These are phyloP conservation scores for Oryzias melastigma DNA, from an alignment of 2,113 vertebrate genomes.

Conservation along the genomic window DNA sequence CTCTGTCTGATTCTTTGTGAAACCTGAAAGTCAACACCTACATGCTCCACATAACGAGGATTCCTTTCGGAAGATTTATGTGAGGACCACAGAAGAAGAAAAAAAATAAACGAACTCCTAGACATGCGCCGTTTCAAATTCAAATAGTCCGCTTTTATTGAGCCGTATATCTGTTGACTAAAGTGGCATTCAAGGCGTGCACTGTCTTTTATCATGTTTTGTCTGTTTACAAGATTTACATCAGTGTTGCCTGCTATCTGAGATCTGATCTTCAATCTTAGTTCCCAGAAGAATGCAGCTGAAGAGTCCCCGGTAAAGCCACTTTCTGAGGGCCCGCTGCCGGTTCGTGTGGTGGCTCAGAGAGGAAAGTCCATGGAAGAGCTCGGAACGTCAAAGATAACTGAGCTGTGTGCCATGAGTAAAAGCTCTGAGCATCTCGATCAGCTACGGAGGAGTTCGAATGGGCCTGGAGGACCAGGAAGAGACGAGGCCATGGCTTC, in stretches of 20 bases:
- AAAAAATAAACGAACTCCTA: conserved; percentile 6
- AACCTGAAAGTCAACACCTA: conserved; percentile 48
- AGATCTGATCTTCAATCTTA: conserved; percentile 35
- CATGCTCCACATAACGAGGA: conserved; percentile 34
- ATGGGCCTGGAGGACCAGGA: conserved; percentile 9
- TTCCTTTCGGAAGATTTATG: conserved; percentile 39
- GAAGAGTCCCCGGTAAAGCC: conserved; percentile 16
- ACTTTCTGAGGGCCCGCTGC: conserved; percentile 38
- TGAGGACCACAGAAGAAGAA: conserved; percentile 6
- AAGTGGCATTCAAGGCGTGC: conserved; percentile 6
- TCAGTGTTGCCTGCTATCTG: conserved; percentile 1
- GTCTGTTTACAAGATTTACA: neutral
- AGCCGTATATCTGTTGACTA: neutral
- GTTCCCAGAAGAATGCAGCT: conserved; percentile 39
- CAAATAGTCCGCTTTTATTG: neutral
- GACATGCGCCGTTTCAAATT: conserved; percentile 1
- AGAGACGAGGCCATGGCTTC: conserved; percentile 34
- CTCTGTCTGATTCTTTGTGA: conserved; percentile 40
- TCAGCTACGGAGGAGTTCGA: conserved; percentile 30
- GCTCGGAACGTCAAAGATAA: conserved; percentile 52
- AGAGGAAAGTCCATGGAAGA: conserved; percentile 82
- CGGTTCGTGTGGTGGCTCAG: conserved; percentile 53
- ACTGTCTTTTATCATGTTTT: neutral
- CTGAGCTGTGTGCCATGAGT: conserved; percentile 59
- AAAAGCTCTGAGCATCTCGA: conserved; percentile 79